Evolutionary conservation across 2,888 invertebrate genomes (phyloP), one percentile per base, ranked within the genome.

Genomic region (Frankliniella intonsa): DNA sequence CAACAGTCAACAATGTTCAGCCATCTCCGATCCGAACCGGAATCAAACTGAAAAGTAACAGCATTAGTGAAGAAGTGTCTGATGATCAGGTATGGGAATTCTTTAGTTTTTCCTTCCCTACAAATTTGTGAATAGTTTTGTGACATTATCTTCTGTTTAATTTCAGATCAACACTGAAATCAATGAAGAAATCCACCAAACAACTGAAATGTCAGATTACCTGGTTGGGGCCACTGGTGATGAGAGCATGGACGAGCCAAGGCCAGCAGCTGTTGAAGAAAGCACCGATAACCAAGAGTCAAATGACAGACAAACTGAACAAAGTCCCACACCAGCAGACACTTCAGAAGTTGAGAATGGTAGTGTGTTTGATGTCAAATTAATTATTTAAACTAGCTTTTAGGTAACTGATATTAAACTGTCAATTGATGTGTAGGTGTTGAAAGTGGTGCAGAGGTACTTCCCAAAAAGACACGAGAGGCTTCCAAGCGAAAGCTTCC

Each of bases 261-360:
- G 87, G 87, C 88, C 55, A 19, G 84, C 88, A 85, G 87, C 89
- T 86, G 87, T 86, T 22, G 86, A 90, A 91, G 87, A 85, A 88
- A 19, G 38, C 38, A 38, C 38, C 2, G 38, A 38, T 38, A 38
- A 38, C 5, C 38, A 38, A 38, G 38, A 38, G 38, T 38, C 38
- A 38, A 38, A 19, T 14, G 55, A 55, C 55, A 55, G 17, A 55
- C 55, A 55, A 14, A 19, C 14, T 14, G 55, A 14, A 10, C 14
- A 55, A 19, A 0, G 11, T 5, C 55, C 5, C 1, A 10, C 10
- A 55, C 17, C 14, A 19, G 55, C 5, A 55, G 55, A 14, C 19
- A 14, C 11, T 14, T 5, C 55, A 19, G 55, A 55, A 55, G 19
- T 55, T 19, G 55, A 19, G 17, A 55, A 55, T 55, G 55, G 55